Base-by-base conservation (phyloP, 2,797 vertebrate genomes). In the Mus minutoides region DNA sequence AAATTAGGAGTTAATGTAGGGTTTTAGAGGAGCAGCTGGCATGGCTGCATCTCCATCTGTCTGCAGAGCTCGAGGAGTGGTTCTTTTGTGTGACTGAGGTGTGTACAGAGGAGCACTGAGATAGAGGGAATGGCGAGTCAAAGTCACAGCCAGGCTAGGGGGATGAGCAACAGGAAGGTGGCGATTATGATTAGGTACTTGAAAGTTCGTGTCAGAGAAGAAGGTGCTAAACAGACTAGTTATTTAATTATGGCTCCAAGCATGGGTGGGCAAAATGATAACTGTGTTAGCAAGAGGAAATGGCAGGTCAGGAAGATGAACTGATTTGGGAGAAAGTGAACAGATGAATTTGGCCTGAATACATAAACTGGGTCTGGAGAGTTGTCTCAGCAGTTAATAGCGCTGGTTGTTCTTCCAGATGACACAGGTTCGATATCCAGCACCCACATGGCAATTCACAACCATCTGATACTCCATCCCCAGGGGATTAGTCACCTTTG, bases 221-320 rank as follows among this genome's bases (percentile, higher is more conserved):
- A 49, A 24, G 46, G 21, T 80, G 43, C 49, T 84, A 76, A 87
- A 3, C 34, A 34, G 88, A 43, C 14, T 13, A 62, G 52, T 40
- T 60, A 58, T 43, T 79, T 58, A 75, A 78, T 90, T 58, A 78
- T 21, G 52, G 22, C 12, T 54, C 24, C 3, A 76, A 46, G 4
- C 34, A 80, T 26, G 14, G 9, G 7, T 46, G 6, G 17, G 12
- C 14, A n/a, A 73, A 80, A 21, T 22, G 69, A 90, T 37, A 85
- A 6, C 76, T 71, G 73, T 90, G 64, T 49, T 90, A n/a, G 22
- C 88, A 58, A 94, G 24, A 93, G 54, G 87, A 91, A 85, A 67
- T 21, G 31, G 4, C 54, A 94, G 19, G 0, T 71, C 62, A 52
- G 56, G 19, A 85, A 85, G 29, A 82, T 46, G 12, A 83, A 21